Evolutionary conservation across 2,888 invertebrate genomes (phyloP), one percentile per base, ranked within the genome.

Genomic region (Hetaerina titia): DNA sequence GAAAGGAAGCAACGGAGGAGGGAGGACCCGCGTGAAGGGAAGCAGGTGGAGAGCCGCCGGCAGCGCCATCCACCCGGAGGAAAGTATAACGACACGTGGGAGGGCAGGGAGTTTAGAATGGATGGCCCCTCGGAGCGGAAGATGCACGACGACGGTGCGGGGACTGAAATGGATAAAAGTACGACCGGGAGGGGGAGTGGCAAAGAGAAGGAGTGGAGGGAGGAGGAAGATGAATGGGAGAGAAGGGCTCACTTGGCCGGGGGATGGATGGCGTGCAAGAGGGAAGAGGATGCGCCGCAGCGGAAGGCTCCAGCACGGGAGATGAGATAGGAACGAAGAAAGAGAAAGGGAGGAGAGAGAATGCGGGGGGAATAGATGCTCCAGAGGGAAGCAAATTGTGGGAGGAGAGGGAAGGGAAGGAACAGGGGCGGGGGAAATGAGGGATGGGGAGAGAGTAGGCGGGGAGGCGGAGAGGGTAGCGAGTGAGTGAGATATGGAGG

Each of bases 21-120:
- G 69, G 19, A 69, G 58, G 89, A 25, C 19, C 45, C 92, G 92
- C 69, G 92, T n/a, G 92, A 92, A 92, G 69, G 74, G 69, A 69
- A 69, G 92, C 92, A 92, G 92, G 92, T 92, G 92, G 64, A 92
- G 45, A 56, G 56, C 22, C 56, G 69, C 56, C 22, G 81, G 15
- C 81, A n/a, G 64, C 90, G 31, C 56, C 74, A 64, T 19, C 56
- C 92, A 56, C 56, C 56, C 69, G 64, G 45, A 6, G 90, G 64
- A 63, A 63, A 57, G 45, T n/a, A 56, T 19, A 25, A 31, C 63
- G 63, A 64, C 92, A 56, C 92, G 45, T 56, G 11, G 81, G 31
- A 17, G 15, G 17, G 63, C 11, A n/a, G 74, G 25, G 74, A 74
- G 0, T n/a, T 25, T 8, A 25, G 74, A 31, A 31, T 8, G 81